Conservation (phyloP, 2,113 vertebrate genomes). For the Nesogale talazaci region DNA sequence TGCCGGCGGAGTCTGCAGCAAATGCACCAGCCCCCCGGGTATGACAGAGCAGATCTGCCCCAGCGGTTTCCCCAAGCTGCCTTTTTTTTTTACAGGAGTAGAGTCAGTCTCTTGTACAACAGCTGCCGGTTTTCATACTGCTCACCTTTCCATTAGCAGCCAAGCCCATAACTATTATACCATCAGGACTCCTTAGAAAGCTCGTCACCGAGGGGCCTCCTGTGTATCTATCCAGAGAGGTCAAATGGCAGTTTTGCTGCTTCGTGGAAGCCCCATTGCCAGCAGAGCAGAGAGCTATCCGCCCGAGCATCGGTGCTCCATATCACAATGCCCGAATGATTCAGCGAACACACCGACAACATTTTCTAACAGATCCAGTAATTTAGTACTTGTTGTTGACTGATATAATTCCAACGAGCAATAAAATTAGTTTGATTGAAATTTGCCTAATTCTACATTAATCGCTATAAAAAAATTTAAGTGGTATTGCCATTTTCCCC, state of each 20-base stretch:
- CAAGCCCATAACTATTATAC: neutral
- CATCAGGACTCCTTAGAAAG: neutral
- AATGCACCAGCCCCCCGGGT: neutral
- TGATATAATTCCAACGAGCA: slow-evolving; percentile 85
- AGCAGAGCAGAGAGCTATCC: slow-evolving; percentile 65
- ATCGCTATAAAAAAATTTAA: slow-evolving; percentile 75
- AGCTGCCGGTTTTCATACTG: neutral
- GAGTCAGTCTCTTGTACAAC: neutral
- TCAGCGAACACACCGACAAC: slow-evolving; percentile 85
- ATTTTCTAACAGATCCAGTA: slow-evolving; percentile 85
- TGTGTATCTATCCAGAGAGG: neutral
- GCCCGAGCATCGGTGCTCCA: slow-evolving; percentile 76
- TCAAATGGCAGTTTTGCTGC: neutral
- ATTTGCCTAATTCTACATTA: slow-evolving; percentile 80
- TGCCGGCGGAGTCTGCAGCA: neutral
- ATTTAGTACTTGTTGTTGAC: slow-evolving; percentile 83
- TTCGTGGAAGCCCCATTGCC: slow-evolving; percentile 67
- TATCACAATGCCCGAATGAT: slow-evolving; percentile 85
- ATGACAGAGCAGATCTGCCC: neutral
- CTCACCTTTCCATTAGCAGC: neutral
- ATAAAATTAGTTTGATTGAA: slow-evolving; percentile 81
- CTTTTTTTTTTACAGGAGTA: neutral
- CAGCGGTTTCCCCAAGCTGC: neutral
- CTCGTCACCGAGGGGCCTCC: too few relatives aligned
- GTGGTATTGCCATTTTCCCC: slow-evolving; percentile 28